phyloP scores from a whole-genome alignment of 2,888 invertebrate genomes.

The Tachina fera region DNA sequence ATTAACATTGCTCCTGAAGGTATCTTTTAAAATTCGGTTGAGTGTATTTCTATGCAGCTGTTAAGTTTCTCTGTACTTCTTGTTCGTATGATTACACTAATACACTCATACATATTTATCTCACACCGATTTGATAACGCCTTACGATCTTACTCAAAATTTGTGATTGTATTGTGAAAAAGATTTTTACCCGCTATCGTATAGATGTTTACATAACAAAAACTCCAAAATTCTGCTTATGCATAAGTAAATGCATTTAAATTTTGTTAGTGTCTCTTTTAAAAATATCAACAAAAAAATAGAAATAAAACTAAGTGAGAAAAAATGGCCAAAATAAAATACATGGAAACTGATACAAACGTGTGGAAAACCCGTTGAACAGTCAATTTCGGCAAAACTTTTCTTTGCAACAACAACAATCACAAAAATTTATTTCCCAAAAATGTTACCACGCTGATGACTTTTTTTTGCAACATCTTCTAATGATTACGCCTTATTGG shows the following conservation, averaged over 20 bases:
- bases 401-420: constrained; percentile 44
- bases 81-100: too few relatives aligned
- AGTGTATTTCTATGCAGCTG: too few relatives aligned
- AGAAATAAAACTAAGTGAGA: not conserved
- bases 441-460: constrained; percentile 54
- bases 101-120: too few relatives aligned
- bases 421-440: constrained; percentile 18
- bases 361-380: constrained; percentile 62
- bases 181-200: too few relatives aligned
- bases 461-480: constrained; percentile 43
- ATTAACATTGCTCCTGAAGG: too few relatives aligned
- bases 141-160: too few relatives aligned
- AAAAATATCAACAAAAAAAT: not conserved
- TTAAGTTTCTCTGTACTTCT: too few relatives aligned
- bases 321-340: too few relatives aligned
- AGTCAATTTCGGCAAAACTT: constrained; percentile 61
- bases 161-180: too few relatives aligned
- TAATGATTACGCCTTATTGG: constrained; percentile 80
- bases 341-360: constrained; percentile 21
- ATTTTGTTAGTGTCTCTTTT: not conserved
- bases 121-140: too few relatives aligned
- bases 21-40: too few relatives aligned
- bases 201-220: too few relatives aligned
- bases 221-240: not conserved
- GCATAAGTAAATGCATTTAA: not conserved